These are phyloP conservation scores for Anadara kagoshimensis DNA, from an alignment of 1,140 invertebrate species.

Conservation along the genomic window DNA sequence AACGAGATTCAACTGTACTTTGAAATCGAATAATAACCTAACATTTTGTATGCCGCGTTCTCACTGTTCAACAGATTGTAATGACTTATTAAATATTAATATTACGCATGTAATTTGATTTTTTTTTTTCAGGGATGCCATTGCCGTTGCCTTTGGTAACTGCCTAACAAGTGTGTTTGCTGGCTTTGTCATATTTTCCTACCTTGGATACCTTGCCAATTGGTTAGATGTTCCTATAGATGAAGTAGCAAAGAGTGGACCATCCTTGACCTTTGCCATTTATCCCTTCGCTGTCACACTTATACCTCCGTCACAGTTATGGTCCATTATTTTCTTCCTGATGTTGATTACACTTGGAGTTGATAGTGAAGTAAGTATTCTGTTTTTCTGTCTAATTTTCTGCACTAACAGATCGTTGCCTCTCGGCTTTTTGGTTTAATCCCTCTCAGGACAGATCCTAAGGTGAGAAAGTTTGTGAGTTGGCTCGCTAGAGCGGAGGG, in stretches of 20 bases:
- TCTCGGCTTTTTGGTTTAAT: too few relatives aligned
- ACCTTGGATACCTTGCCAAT: conserved; percentile 91
- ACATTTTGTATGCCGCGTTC: too few relatives aligned
- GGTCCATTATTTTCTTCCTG: conserved; percentile 98
- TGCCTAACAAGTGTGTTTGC: conserved; percentile 97
- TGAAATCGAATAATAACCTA: too few relatives aligned
- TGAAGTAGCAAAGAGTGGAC: conserved; percentile 90
- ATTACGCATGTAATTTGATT: too few relatives aligned
- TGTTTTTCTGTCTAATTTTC: neutral
- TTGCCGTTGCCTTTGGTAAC: conserved; percentile 94
- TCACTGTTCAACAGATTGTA: too few relatives aligned
- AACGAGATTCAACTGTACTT: too few relatives aligned
- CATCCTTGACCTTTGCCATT: conserved; percentile 95
- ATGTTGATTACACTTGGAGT: conserved; percentile 96
- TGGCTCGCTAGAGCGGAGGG: too few relatives aligned
- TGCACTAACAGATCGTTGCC: too few relatives aligned
- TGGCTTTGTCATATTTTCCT: conserved; percentile 98
- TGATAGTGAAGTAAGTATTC: conserved; percentile 85
- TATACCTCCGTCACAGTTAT: conserved; percentile 93
- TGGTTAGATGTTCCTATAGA: conserved; percentile 89
- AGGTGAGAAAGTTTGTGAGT: too few relatives aligned
- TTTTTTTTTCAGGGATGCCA: conserved; percentile 84
- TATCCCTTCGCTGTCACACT: conserved; percentile 97
- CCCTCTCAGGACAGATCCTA: too few relatives aligned
- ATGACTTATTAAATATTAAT: too few relatives aligned